Percentiles rank a stretch among this genome's conserved stretches.
Conservation (phyloP, 2,888 invertebrate genomes). For the Geophilus truncorum region DNA sequence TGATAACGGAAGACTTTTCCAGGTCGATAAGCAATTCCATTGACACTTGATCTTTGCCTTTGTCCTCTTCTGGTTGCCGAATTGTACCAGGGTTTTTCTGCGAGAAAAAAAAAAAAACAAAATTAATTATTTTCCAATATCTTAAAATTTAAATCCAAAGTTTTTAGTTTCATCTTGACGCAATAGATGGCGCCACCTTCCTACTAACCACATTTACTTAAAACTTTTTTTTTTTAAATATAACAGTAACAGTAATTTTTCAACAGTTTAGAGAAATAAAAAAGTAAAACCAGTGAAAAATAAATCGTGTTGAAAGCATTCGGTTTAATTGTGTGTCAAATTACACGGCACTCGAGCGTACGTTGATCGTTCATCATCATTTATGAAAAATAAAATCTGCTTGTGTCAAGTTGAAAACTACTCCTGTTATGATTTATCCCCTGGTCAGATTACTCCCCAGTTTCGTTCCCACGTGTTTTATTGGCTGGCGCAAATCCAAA, state of each 20-base stretch:
- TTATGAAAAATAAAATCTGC: not conserved
- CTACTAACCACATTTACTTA: too few relatives aligned
- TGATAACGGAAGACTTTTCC: slow-evolving; percentile 62
- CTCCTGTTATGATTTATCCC: not conserved
- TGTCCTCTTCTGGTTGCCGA: slow-evolving; percentile 83
- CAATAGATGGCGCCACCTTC: not conserved
- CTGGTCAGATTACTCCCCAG: not conserved
- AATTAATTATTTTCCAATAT: not conserved
- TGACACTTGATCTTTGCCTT: slow-evolving; percentile 73
- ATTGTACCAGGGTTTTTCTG: slow-evolving; percentile 77
- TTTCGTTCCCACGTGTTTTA: not conserved
- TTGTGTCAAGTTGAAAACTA: not conserved
- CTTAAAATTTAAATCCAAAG: not conserved
- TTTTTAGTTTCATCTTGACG: too few relatives aligned
- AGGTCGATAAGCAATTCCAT: slow-evolving; percentile 76
- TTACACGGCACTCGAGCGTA: too few relatives aligned
- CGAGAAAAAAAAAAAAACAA: too few relatives aligned
- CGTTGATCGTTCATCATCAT: too few relatives aligned
- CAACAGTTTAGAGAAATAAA: too few relatives aligned
- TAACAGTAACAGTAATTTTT: too few relatives aligned
- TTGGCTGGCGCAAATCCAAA: slow-evolving; percentile 5
- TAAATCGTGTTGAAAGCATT: not conserved
- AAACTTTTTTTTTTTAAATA: too few relatives aligned
- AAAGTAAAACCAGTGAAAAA: not conserved
- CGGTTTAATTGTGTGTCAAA: not conserved